Conservation (phyloP, 1,140 invertebrate genomes). For the Caenorhabditis brenneri region DNA sequence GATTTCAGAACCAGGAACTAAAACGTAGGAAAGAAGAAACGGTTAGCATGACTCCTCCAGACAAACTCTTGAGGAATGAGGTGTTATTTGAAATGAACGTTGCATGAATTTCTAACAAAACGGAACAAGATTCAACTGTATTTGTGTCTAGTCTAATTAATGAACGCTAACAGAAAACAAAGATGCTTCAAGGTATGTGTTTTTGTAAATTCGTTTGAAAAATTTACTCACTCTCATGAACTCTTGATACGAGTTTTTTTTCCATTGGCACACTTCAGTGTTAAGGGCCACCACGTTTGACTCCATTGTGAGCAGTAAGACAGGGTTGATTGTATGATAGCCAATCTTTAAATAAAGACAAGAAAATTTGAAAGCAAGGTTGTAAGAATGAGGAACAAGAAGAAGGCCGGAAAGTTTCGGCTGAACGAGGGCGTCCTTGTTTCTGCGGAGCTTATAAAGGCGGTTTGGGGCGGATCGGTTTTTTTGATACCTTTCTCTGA, state of each 20-base stretch:
- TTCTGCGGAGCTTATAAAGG: slow-evolving; percentile 10
- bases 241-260: not conserved
- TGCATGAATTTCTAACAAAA: too few relatives aligned
- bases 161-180: too few relatives aligned
- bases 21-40: too few relatives aligned
- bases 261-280: not conserved
- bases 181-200: too few relatives aligned
- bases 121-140: too few relatives aligned
- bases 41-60: too few relatives aligned
- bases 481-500: slow-evolving; percentile 12
- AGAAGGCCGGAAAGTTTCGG: not conserved
- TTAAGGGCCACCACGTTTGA: not conserved
- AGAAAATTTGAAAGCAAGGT: not conserved
- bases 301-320: not conserved
- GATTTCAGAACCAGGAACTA: too few relatives aligned
- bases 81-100: too few relatives aligned
- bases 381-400: not conserved
- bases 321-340: slow-evolving; percentile 1
- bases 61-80: too few relatives aligned
- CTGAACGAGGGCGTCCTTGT: not conserved
- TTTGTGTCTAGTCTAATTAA: too few relatives aligned
- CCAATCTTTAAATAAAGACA: not conserved
- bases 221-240: not conserved
- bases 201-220: too few relatives aligned
- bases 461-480: slow-evolving; percentile 29